phyloP scores from a whole-genome alignment of 2,113 vertebrate species.

The Emydura subglobosa region DNA sequence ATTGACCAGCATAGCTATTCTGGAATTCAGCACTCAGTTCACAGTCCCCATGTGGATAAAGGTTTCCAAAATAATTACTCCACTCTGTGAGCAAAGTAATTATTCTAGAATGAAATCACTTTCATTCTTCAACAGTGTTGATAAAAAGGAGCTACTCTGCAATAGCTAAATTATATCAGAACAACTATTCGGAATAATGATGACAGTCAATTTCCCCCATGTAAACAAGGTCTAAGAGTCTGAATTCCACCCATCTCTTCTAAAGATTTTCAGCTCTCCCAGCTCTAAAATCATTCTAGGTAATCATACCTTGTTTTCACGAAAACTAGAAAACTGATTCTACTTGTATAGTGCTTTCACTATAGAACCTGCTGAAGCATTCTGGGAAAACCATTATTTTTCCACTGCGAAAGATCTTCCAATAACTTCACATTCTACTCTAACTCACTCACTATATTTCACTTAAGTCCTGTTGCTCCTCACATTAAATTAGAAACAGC shows the following conservation, averaged over 20 bases:
- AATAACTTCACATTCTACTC: neutral
- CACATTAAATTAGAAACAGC: neutral
- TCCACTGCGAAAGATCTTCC: neutral
- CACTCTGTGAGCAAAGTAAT: neutral
- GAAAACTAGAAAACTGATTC: accelerated
- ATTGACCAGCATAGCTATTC: neutral
- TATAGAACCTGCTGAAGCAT: neutral
- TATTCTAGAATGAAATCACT: neutral
- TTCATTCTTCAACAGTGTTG: neutral
- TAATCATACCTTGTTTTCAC: neutral
- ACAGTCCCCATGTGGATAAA: neutral
- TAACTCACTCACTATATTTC: neutral
- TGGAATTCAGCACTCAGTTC: neutral
- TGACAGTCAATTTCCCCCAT: neutral
- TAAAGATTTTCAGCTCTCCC: neutral
- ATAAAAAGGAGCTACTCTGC: neutral
- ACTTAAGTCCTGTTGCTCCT: neutral
- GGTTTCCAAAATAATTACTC: neutral
- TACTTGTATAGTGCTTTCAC: accelerated
- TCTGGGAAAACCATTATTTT: neutral
- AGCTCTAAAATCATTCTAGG: neutral
- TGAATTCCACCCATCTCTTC: accelerated
- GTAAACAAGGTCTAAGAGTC: neutral
- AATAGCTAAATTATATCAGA: neutral
- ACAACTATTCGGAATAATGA: neutral